A percentile compares a stretch with the other conserved stretches of the same genome.
Evolutionary conservation across 2,888 invertebrate genomes (phyloP).

Genomic region (Pediacus dermestoides): DNA sequence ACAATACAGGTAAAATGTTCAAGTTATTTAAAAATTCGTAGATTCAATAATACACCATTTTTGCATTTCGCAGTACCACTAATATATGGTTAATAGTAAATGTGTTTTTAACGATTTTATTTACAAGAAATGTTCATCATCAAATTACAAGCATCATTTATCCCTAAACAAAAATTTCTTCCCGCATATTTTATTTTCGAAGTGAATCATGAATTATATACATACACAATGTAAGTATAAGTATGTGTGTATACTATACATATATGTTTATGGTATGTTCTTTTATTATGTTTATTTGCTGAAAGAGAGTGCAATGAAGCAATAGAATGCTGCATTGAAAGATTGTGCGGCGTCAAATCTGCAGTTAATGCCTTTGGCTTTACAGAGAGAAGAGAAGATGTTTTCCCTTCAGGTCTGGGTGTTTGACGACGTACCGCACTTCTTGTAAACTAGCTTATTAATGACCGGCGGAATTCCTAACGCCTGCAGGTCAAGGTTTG

Average conservation of each 20-base stretch:
- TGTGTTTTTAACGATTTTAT: no score
- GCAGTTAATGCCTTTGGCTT: conserved; percentile 13
- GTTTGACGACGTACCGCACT: conserved; percentile 17
- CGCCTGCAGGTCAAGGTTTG: conserved; percentile 20
- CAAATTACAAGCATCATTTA: no score
- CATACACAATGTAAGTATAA: no score
- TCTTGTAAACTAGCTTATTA: conserved; percentile 16
- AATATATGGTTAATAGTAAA: no score
- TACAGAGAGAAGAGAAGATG: conserved; percentile 11
- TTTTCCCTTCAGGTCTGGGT: conserved; percentile 8
- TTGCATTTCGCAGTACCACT: no score
- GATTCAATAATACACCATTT: no score
- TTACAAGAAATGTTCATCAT: no score
- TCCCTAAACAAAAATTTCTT: no score
- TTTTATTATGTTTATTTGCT: conserved; percentile 14
- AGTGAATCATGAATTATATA: no score
- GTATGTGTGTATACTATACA: conserved; percentile 9
- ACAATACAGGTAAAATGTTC: no score
- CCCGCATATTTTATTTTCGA: no score
- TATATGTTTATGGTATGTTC: conserved; percentile 14
- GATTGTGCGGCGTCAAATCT: conserved; percentile 14
- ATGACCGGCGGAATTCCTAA: conserved; percentile 14
- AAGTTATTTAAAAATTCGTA: no score
- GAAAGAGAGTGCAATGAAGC: conserved; percentile 12
- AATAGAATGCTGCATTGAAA: conserved; percentile 13